Conservation (phyloP, 2,797 vertebrate species). For the Danio choprae region DNA sequence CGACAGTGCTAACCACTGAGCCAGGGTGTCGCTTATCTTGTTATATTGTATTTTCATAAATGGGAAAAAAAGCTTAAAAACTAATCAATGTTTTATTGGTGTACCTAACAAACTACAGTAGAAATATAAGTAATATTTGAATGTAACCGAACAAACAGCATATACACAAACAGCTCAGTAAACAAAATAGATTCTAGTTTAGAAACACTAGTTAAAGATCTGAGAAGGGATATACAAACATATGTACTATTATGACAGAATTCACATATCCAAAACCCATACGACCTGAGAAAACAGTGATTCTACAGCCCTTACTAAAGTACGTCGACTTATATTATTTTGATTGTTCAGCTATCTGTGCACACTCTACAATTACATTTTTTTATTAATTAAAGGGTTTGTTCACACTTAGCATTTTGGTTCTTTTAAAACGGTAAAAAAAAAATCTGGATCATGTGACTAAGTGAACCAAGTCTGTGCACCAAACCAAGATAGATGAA, state of each 20-base stretch:
- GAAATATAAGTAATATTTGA: constrained; percentile 28
- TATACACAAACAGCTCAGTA: constrained; percentile 50
- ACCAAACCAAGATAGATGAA: too few relatives aligned
- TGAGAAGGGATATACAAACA: constrained; percentile 27
- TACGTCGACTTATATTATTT: too few relatives aligned
- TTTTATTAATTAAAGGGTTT: neutral
- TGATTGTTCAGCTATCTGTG: neutral
- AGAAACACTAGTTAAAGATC: constrained; percentile 35
- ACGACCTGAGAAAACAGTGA: constrained; percentile 34
- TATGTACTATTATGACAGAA: constrained; percentile 32
- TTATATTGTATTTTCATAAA: too few relatives aligned
- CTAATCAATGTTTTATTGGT: constrained; percentile 43
- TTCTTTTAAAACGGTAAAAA: too few relatives aligned
- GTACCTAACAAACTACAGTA: constrained; percentile 33
- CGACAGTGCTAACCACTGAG: too few relatives aligned
- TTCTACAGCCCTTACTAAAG: constrained; percentile 7
- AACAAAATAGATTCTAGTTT: constrained; percentile 53
- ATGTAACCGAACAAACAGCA: constrained; percentile 44
- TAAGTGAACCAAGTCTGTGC: too few relatives aligned
- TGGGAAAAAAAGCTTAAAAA: neutral
- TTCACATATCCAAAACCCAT: constrained; percentile 16
- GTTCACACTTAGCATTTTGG: too few relatives aligned
- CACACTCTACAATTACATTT: neutral
- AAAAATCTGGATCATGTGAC: too few relatives aligned
- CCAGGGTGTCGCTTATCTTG: too few relatives aligned